Percentiles rank a stretch among this genome's conserved stretches.
Conservation (phyloP, 1,140 invertebrate species). For the Bombus sylvicola region DNA sequence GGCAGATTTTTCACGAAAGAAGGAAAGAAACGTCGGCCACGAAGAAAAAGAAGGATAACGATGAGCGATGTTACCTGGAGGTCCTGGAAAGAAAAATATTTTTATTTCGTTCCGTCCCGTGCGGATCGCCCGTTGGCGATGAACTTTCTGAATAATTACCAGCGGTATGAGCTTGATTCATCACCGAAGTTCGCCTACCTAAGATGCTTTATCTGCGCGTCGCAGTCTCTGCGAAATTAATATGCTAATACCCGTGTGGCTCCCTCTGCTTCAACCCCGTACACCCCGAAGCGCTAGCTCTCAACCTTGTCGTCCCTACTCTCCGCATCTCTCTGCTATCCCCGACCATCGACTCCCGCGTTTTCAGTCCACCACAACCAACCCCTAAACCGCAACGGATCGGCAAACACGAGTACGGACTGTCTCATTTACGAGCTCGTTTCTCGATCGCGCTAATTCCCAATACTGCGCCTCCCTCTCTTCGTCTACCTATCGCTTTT, state of each 20-base stretch:
- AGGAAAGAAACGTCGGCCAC: background rate
- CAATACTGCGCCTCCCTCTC: background rate
- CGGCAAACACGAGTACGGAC: slow-evolving; percentile 6
- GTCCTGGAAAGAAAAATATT: slow-evolving; percentile 79
- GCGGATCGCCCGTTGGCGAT: slow-evolving; percentile 69
- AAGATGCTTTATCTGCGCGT: slow-evolving; percentile 83
- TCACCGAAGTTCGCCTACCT: slow-evolving; percentile 81
- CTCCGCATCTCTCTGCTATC: slow-evolving; percentile 37
- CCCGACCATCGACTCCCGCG: slow-evolving; percentile 4
- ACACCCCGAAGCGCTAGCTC: slow-evolving; percentile 58
- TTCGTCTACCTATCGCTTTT: background rate
- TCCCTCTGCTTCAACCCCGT: slow-evolving; percentile 70
- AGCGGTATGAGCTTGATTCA: slow-evolving; percentile 82
- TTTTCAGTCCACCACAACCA: slow-evolving; percentile 28
- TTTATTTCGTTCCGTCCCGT: slow-evolving; percentile 72
- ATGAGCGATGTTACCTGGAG: slow-evolving; percentile 35
- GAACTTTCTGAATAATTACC: slow-evolving; percentile 82
- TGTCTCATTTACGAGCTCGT: background rate
- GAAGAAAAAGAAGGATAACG: slow-evolving; percentile 42
- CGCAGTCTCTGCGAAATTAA: slow-evolving; percentile 82
- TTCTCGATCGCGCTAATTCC: background rate
- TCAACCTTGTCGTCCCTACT: slow-evolving; percentile 45
- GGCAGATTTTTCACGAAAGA: background rate
- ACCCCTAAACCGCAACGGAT: slow-evolving; percentile 27
- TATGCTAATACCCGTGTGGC: slow-evolving; percentile 80